These are phyloP conservation scores for Candoia aspera DNA, from an alignment of 2,113 vertebrate species.

Conservation along the genomic window DNA sequence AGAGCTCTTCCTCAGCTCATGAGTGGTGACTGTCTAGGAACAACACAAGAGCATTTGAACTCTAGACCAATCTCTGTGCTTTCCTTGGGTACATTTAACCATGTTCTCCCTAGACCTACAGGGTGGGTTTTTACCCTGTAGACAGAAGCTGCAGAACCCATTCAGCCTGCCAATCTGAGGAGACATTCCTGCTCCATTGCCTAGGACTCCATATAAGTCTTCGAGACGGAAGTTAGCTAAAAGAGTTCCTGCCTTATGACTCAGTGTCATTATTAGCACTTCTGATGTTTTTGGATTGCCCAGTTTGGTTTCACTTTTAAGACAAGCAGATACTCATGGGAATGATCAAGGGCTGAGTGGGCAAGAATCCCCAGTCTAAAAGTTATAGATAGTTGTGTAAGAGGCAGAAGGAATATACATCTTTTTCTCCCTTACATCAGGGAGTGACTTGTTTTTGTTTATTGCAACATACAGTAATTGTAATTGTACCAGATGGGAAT, in stretches of 20 bases:
- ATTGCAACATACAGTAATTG: not conserved
- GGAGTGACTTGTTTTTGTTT: not conserved
- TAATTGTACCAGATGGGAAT: not conserved
- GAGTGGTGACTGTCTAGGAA: not conserved
- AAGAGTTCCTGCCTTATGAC: not conserved
- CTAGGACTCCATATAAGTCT: not conserved
- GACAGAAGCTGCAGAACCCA: not conserved
- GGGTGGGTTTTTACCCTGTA: not conserved
- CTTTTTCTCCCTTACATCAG: not conserved
- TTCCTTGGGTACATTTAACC: not conserved
- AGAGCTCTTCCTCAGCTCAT: accelerated
- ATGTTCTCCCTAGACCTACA: not conserved
- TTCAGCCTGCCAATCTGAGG: accelerated
- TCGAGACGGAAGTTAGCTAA: not conserved
- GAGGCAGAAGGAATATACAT: not conserved
- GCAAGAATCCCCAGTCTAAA: not conserved
- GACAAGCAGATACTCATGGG: not conserved
- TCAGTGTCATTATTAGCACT: too few species aligned
- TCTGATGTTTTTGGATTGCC: not conserved
- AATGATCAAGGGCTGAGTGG: not conserved
- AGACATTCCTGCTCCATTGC: not conserved
- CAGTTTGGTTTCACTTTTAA: too few species aligned
- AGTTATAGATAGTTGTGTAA: not conserved
- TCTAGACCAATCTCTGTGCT: not conserved
- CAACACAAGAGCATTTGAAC: not conserved